These are phyloP conservation scores for Lepus americanus DNA, from an alignment of 2,113 vertebrate species.

Conservation along the genomic window DNA sequence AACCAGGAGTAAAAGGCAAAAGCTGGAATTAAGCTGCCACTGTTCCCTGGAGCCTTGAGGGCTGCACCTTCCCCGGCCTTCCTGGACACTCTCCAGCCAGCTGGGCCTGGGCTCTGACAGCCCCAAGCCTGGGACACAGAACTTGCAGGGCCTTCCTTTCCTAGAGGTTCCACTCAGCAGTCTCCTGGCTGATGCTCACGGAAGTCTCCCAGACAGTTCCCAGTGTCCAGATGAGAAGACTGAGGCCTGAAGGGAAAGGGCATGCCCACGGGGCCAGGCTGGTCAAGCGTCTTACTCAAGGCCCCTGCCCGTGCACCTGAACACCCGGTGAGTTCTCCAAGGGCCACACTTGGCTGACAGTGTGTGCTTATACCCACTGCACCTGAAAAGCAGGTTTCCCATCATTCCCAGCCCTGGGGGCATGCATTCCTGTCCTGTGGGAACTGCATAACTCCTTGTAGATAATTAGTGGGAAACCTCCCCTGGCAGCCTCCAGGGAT, in stretches of 20 bases:
- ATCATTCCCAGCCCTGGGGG: background rate
- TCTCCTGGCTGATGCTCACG: background rate
- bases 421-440: background rate
- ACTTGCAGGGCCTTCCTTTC: background rate
- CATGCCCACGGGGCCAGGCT: background rate
- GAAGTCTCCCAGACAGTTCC: background rate
- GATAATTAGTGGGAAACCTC: background rate
- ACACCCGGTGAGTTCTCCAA: background rate
- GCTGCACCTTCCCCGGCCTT: background rate
- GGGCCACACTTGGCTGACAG: background rate
- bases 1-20: slow-evolving; percentile 82
- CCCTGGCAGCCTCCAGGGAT: background rate
- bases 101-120: background rate
- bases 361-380: background rate
- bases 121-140: background rate
- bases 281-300: background rate
- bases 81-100: too few species aligned
- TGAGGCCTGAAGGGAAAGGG: background rate
- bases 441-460: background rate
- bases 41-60: background rate
- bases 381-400: background rate
- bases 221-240: background rate
- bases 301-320: background rate
- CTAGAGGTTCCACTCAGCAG: background rate
- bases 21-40: background rate